A percentile compares a stretch with the other conserved stretches of the same genome.
phyloP scores from a whole-genome alignment of 2,888 invertebrate genomes.

The Gastracanthus pulcherrimus region DNA sequence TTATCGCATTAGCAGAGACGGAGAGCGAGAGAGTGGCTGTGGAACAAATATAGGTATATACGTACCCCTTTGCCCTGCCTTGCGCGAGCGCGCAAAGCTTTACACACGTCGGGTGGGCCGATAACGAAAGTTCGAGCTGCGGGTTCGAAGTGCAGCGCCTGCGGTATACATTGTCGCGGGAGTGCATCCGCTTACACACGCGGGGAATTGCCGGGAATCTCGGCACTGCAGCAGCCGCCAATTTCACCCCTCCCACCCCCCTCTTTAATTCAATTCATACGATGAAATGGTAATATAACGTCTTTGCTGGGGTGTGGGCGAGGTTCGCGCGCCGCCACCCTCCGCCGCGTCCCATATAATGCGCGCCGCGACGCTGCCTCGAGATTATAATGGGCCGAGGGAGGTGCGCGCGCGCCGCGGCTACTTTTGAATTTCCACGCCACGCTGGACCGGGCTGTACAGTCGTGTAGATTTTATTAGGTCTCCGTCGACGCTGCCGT shows the following conservation, averaged over 20 bases:
- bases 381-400: conserved; percentile 45
- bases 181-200: background rate
- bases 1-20: conserved; percentile 9
- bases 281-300: conserved; percentile 47
- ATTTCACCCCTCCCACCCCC: conserved; percentile 21
- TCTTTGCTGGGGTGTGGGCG: too few species aligned
- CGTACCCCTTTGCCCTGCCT: too few species aligned
- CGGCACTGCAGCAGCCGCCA: background rate
- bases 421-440: conserved; percentile 39
- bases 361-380: background rate
- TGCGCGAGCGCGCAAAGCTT: too few species aligned
- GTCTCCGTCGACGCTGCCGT: too few species aligned
- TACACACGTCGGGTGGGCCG: background rate
- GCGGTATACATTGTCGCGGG: background rate
- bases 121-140: conserved; percentile 33
- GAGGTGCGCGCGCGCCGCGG: background rate
- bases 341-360: background rate
- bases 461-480: conserved; percentile 30
- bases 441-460: background rate
- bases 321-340: conserved; percentile 27
- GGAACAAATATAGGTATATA: too few species aligned
- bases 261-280: conserved; percentile 52
- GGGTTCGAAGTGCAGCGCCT: too few species aligned
- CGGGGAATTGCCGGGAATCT: conserved; percentile 9
- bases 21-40: too few species aligned